Evolutionary conservation across 1,140 invertebrate species (phyloP), one percentile per base, ranked within the genome.

Genomic region (Bursaphelenchus mucronatus): DNA sequence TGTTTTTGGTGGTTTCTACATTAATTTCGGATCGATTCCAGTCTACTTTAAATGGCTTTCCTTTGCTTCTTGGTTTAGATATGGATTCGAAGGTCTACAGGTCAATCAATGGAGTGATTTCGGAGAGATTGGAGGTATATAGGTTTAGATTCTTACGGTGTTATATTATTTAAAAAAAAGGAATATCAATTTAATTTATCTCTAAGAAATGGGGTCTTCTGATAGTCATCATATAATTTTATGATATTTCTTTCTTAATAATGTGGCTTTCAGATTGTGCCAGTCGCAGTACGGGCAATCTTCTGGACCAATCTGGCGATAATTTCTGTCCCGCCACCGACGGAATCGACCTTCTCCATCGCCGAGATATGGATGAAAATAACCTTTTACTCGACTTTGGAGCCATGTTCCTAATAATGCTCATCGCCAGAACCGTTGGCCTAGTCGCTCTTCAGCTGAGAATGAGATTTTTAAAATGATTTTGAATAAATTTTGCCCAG

Each of bases 1-100:
- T 13, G 43, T 63, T 13, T 66, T 63, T 43, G 61, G 61, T 66
- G 61, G 61, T 13, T 63, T 63, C 30, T 63, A 63, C 57, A 63
- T 63, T 46, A 40, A 40, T 4, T 65, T 63, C 8, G 63, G 64
- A 11, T n/a, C 63, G n/a, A 63, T 63, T 46, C 61, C 61, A 15
- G 13, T 63, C 15, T 64, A 64, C 59, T 65, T 15, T 17, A 45
- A 40, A 13, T 64, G 61, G 61, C 13, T 64, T 5, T 64, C 61
- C 10, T 64, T 46, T 13, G 13, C n/a, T 10, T 64, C 62, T n/a
- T 64, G 62, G 62, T 64, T 64, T 40, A 58, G 59, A 15, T 64
- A 64, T 40, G 59, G 61, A 11, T 64, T 64, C 39, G 62, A 63
- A 46, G 62, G 11, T n/a, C 39, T 64, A 11, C 13, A 10, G 40